Evolutionary conservation across 2,113 vertebrate species (phyloP).

Genomic region (Perognathus longimembris): DNA sequence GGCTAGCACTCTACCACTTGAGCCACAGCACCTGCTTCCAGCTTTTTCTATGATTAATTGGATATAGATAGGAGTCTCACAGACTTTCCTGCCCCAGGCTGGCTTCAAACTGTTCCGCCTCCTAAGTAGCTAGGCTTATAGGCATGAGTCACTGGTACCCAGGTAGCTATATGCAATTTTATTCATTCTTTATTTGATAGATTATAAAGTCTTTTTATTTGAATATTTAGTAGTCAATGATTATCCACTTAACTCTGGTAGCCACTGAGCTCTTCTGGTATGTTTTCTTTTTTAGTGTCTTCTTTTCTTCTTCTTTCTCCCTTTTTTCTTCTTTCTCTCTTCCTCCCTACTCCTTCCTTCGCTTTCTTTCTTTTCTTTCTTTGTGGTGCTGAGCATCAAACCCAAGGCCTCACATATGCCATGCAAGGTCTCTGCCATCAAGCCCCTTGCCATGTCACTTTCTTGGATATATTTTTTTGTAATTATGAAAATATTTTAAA

Average conservation of each 20-base stretch:
- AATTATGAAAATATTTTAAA: constrained; percentile 45
- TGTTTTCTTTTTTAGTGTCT: too few relatives aligned
- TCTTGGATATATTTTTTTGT: constrained; percentile 46
- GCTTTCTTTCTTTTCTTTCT: background rate
- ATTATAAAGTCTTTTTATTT: constrained; percentile 40
- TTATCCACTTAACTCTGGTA: background rate
- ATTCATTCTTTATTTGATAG: constrained; percentile 45
- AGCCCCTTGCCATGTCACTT: constrained; percentile 19
- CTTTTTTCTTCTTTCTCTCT: too few relatives aligned
- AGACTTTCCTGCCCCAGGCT: too few relatives aligned
- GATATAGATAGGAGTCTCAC: too few relatives aligned
- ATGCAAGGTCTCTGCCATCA: background rate
- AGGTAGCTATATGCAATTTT: constrained; percentile 26
- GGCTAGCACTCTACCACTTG: too few relatives aligned
- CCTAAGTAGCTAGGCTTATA: too few relatives aligned
- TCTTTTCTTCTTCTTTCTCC: too few relatives aligned
- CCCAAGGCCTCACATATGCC: background rate
- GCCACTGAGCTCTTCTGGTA: constrained; percentile 15
- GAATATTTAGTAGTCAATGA: constrained; percentile 18
- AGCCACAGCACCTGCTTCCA: too few relatives aligned
- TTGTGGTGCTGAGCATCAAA: background rate
- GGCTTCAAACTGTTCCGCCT: too few relatives aligned
- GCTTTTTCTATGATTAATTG: too few relatives aligned
- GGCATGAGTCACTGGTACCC: too few relatives aligned
- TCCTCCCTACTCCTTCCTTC: background rate